Evolutionary conservation across 2,797 vertebrate genomes (phyloP).

Genomic region (Ctenopoma kingsleyae): DNA sequence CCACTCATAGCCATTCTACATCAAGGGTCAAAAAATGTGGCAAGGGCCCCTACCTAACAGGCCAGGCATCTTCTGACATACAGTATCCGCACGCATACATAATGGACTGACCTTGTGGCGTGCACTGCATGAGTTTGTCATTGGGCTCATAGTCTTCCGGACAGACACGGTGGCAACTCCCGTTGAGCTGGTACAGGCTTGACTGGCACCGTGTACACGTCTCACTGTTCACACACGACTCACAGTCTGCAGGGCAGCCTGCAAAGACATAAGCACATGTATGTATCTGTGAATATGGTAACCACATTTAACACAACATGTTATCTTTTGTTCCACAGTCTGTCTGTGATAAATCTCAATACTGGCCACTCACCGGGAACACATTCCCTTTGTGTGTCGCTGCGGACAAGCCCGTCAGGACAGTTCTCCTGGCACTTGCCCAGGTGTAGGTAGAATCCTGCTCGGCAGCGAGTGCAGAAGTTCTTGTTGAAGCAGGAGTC

Average conservation of each 20-base stretch:
- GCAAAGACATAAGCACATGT: slow-evolving; percentile 56
- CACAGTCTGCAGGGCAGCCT: slow-evolving; percentile 96
- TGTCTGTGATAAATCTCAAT: slow-evolving; percentile 6
- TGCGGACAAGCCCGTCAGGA: slow-evolving; percentile 92
- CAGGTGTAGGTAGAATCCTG: slow-evolving; percentile 94
- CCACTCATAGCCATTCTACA: neutral
- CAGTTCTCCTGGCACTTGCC: slow-evolving; percentile 98
- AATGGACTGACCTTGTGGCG: slow-evolving; percentile 86
- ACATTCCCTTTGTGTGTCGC: slow-evolving; percentile 94
- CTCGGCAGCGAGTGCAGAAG: slow-evolving; percentile 98
- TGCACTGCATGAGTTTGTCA: slow-evolving; percentile 94
- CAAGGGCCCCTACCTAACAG: too few species aligned
- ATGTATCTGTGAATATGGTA: neutral
- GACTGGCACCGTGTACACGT: slow-evolving; percentile 92
- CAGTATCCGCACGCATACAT: neutral
- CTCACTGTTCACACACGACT: slow-evolving; percentile 92
- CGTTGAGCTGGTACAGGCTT: slow-evolving; percentile 92
- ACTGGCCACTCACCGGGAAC: slow-evolving; percentile 78
- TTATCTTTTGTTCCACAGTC: slow-evolving; percentile 1
- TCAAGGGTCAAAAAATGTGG: too few species aligned
- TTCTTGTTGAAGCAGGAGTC: slow-evolving; percentile 99
- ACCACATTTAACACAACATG: slow-evolving; percentile 8
- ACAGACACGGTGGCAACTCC: slow-evolving; percentile 93
- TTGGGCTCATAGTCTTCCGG: slow-evolving; percentile 93
- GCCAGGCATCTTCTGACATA: too few species aligned